Percentiles rank a stretch among this genome's conserved stretches.
Evolutionary conservation across 1,140 invertebrate species (phyloP).

Genomic region (Manduca sexta): DNA sequence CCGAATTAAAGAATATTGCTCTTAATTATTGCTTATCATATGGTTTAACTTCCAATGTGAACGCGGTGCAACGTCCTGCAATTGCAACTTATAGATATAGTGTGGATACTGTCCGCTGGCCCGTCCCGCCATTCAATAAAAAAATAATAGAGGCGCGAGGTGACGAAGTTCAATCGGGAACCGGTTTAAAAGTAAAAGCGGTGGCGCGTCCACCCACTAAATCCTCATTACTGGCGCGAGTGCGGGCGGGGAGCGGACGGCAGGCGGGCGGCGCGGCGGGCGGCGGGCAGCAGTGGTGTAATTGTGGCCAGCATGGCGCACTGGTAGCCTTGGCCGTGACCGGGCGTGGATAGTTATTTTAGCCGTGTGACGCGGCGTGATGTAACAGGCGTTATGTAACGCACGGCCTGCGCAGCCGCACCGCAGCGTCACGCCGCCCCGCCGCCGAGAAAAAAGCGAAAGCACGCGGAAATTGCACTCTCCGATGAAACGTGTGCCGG

Average conservation of each 20-base stretch:
- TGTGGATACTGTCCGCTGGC: too few relatives aligned
- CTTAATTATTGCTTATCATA: too few relatives aligned
- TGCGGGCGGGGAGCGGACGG: slow-evolving; percentile 20
- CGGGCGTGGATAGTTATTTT: slow-evolving; percentile 63
- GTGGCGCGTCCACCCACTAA: slow-evolving; percentile 60
- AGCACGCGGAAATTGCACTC: slow-evolving; percentile 50
- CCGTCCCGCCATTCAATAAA: not conserved
- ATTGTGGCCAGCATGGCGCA: slow-evolving; percentile 54
- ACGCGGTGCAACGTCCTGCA: too few relatives aligned
- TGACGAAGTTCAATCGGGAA: slow-evolving; percentile 46
- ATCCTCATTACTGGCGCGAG: slow-evolving; percentile 63
- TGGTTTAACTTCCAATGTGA: too few relatives aligned
- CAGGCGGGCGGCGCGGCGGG: slow-evolving; percentile 20
- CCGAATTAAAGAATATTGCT: too few relatives aligned
- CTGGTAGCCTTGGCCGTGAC: slow-evolving; percentile 65
- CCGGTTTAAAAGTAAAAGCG: slow-evolving; percentile 69
- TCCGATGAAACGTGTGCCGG: not conserved
- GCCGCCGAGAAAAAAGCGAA: slow-evolving; percentile 51
- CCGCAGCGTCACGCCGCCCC: slow-evolving; percentile 40
- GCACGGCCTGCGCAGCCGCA: slow-evolving; percentile 40
- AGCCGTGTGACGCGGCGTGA: slow-evolving; percentile 61
- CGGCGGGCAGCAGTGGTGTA: slow-evolving; percentile 35
- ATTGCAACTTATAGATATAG: too few relatives aligned
- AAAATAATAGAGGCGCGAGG: slow-evolving; percentile 13
- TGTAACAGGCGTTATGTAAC: slow-evolving; percentile 60